Evolutionary conservation across 2,888 invertebrate genomes (phyloP).

Genomic region (Apamea monoglypha): DNA sequence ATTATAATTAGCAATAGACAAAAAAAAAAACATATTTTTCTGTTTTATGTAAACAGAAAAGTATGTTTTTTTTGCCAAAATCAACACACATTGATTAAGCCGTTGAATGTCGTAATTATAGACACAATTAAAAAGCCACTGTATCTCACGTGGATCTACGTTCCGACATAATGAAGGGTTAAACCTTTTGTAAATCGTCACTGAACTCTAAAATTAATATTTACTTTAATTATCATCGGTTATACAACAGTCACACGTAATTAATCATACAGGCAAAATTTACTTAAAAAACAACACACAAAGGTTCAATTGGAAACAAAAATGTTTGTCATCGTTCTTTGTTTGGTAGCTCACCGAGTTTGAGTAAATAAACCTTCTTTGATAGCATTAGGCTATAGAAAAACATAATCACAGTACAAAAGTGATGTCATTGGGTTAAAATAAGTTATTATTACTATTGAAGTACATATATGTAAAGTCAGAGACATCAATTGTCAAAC

Average conservation of each 20-base stretch:
- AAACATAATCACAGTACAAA: slow-evolving; percentile 1
- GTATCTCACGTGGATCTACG: too few relatives aligned
- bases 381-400: slow-evolving; percentile 11
- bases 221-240: slow-evolving; percentile 1
- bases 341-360: neutral
- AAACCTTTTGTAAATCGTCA: slow-evolving; percentile 4
- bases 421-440: slow-evolving; percentile 27
- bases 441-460: neutral
- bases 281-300: slow-evolving; percentile 2
- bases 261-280: slow-evolving; percentile 37
- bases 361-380: slow-evolving; percentile 12
- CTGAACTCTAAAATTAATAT: slow-evolving; percentile 29
- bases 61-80: neutral
- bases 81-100: slow-evolving; percentile 10
- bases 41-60: neutral
- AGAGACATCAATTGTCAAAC: neutral
- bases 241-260: slow-evolving; percentile 4
- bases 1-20: too few relatives aligned
- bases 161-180: too few relatives aligned
- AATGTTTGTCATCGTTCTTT: slow-evolving; percentile 21
- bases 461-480: neutral
- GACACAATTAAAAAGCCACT: too few relatives aligned
- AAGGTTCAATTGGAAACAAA: slow-evolving; percentile 13
- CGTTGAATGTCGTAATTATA: too few relatives aligned
- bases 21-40: neutral